A percentile compares a stretch with the other conserved stretches of the same genome.
Evolutionary conservation across 2,888 invertebrate species (phyloP).

Genomic region (Reticulitermes lucifugus): DNA sequence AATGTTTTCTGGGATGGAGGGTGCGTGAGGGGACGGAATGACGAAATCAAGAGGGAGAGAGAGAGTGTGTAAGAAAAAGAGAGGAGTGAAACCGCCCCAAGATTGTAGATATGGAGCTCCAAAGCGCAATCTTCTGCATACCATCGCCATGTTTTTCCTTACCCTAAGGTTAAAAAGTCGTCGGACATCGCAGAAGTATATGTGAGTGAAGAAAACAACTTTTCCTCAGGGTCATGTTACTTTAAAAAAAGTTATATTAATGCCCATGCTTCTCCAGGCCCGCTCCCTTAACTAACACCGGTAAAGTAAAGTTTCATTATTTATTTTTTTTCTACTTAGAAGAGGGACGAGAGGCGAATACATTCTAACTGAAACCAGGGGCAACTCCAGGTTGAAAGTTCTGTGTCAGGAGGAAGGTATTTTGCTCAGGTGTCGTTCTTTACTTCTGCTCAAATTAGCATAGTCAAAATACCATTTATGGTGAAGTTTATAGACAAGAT

Average conservation of each 20-base stretch:
- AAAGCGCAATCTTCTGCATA: not conserved
- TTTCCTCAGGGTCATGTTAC: constrained; percentile 21
- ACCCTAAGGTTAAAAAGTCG: not conserved
- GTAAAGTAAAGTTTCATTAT: not conserved
- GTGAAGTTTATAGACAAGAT: not conserved
- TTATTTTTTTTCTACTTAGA: not conserved
- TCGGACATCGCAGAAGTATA: not conserved
- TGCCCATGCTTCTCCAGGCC: not conserved
- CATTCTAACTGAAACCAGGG: not conserved
- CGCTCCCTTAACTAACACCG: not conserved
- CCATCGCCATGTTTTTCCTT: not conserved
- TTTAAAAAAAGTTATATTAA: constrained; percentile 27
- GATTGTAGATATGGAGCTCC: constrained; percentile 16
- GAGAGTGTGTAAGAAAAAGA: not conserved
- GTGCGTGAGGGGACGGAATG: not conserved
- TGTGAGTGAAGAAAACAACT: not conserved
- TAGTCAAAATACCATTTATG: not conserved
- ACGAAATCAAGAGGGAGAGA: not conserved
- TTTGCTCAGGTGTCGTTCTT: not conserved
- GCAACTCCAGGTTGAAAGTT: not conserved
- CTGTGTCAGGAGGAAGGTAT: not conserved
- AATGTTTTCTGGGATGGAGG: constrained; percentile 4
- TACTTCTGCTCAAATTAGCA: not conserved
- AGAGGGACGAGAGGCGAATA: not conserved
- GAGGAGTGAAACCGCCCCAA: not conserved